phyloP scores from a whole-genome alignment of 1,140 invertebrate species.

The Saccostrea cuccullata region DNA sequence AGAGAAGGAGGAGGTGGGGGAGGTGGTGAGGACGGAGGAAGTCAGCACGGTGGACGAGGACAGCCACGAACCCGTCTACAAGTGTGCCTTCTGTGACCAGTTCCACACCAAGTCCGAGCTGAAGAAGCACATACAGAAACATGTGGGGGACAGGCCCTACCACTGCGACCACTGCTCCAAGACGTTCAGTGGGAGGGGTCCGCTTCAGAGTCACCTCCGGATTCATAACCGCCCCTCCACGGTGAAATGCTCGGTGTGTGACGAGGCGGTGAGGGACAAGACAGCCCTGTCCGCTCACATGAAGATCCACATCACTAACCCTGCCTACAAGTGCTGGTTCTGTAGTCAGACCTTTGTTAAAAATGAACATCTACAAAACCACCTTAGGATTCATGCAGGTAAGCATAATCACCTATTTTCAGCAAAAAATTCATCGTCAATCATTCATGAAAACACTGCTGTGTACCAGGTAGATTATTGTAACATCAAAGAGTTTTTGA shows the following conservation, averaged over 20 bases:
- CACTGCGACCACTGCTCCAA: conserved; percentile 79
- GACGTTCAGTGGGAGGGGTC: conserved; percentile 50
- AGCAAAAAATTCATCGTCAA: too few species aligned
- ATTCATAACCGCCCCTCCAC: conserved; percentile 83
- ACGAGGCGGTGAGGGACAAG: conserved; percentile 52
- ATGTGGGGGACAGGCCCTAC: conserved; percentile 97
- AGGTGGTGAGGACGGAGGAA: neutral
- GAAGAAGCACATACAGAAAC: conserved; percentile 94
- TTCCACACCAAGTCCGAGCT: conserved; percentile 87
- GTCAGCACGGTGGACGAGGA: conserved; percentile 3
- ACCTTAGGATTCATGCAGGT: conserved; percentile 44
- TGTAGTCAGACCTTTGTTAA: conserved; percentile 34
- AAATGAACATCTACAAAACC: conserved; percentile 39
- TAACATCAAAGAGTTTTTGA: too few species aligned
- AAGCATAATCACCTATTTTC: neutral
- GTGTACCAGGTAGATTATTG: too few species aligned
- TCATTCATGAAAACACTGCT: too few species aligned
- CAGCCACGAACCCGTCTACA: conserved; percentile 22
- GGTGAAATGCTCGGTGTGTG: conserved; percentile 83
- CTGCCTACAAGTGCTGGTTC: conserved; percentile 29
- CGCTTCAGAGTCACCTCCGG: conserved; percentile 57
- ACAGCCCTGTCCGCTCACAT: conserved; percentile 54
- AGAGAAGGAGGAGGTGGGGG: neutral
- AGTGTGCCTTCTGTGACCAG: conserved; percentile 42
- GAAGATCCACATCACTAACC: conserved; percentile 53